phyloP scores from a whole-genome alignment of 2,888 invertebrate genomes.

The Aphidoletes aphidimyza region DNA sequence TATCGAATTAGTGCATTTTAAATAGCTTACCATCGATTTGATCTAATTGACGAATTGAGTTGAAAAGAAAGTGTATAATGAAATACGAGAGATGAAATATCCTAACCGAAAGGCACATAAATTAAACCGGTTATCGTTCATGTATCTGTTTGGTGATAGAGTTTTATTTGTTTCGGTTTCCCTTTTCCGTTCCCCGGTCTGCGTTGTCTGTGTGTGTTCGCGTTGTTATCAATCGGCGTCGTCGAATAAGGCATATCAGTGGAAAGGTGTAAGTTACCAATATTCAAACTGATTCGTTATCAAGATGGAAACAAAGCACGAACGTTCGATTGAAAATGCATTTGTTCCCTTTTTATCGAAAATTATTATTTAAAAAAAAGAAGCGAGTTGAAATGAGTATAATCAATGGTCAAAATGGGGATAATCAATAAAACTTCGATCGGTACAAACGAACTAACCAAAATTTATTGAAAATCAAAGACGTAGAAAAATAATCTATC shows the following conservation, averaged over 20 bases:
- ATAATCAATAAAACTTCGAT: slow-evolving; percentile 41
- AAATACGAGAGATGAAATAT: background rate
- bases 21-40: background rate
- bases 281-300: background rate
- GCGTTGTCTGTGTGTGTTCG: slow-evolving; percentile 16
- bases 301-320: background rate
- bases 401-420: background rate
- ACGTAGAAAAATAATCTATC: background rate
- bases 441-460: background rate
- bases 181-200: too few species aligned
- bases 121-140: slow-evolving; percentile 4
- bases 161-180: background rate
- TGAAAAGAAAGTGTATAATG: background rate
- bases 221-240: background rate
- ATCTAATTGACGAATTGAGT: background rate
- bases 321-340: background rate
- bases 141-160: background rate
- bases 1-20: slow-evolving; percentile 43
- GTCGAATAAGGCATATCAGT: slow-evolving; percentile 37
- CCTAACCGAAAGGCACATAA: background rate
- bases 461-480: slow-evolving; percentile 1
- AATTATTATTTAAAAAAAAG: background rate
- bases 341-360: background rate
- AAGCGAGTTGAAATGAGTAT: background rate
- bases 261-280: slow-evolving; percentile 29